phyloP scores from a whole-genome alignment of 2,113 vertebrate genomes.

The Hystrix cristata region DNA sequence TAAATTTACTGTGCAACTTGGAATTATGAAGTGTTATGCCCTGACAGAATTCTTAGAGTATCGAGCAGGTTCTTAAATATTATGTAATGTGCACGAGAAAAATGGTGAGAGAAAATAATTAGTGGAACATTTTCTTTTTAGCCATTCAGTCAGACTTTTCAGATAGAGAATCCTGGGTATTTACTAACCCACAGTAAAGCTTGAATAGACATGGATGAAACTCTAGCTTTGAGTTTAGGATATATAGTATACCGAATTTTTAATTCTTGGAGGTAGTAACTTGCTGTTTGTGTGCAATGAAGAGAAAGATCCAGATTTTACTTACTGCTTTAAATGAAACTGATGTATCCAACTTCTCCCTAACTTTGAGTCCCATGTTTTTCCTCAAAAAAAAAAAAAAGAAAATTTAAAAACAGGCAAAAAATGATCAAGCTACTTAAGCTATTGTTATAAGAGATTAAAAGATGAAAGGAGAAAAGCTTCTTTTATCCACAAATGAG shows the following conservation, averaged over 20 bases:
- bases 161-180: neutral
- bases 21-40: neutral
- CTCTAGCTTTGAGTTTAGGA: neutral
- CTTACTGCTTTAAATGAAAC: neutral
- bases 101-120: neutral
- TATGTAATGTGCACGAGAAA: neutral
- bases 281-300: neutral
- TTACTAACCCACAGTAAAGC: neutral
- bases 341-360: neutral
- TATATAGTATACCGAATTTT: neutral
- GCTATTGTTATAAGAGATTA: neutral
- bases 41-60: conserved; percentile 7
- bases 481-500: neutral
- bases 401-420: neutral
- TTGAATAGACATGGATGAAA: neutral
- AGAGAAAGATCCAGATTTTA: neutral
- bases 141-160: neutral
- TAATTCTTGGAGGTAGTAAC: neutral
- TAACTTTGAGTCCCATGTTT: neutral
- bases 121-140: neutral
- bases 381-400: neutral
- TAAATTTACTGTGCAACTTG: neutral
- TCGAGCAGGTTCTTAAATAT: neutral
- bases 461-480: neutral
- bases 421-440: neutral